These are phyloP conservation scores for Bombus haemorrhoidalis DNA, from an alignment of 1,140 invertebrate genomes.

Conservation along the genomic window DNA sequence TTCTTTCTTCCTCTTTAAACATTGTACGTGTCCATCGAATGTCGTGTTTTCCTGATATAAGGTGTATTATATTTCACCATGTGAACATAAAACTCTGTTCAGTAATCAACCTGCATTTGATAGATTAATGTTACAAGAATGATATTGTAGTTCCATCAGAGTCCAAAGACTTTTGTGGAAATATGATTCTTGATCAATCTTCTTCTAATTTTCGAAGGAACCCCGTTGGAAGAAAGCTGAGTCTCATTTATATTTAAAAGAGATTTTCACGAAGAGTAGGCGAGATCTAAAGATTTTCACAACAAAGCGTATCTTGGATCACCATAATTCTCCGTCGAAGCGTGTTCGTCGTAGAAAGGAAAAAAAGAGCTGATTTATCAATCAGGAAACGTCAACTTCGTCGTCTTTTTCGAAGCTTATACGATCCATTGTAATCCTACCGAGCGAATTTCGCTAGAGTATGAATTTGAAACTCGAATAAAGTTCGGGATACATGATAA, in stretches of 20 bases:
- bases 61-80: neutral
- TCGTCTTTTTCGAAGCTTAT: too few species aligned
- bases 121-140: too few species aligned
- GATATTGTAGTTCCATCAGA: neutral
- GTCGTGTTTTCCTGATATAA: too few species aligned
- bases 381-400: too few species aligned
- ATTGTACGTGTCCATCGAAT: too few species aligned
- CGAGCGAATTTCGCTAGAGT: too few species aligned
- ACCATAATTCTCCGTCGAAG: neutral
- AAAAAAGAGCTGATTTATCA: too few species aligned
- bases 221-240: neutral
- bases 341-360: neutral
- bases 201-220: neutral
- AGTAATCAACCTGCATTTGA: neutral
- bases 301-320: conserved; percentile 21
- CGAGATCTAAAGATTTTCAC: neutral
- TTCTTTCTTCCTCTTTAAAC: too few species aligned
- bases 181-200: neutral
- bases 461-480: too few species aligned
- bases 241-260: conserved; percentile 5
- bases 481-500: too few species aligned
- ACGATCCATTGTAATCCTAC: too few species aligned
- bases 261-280: neutral
- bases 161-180: neutral
- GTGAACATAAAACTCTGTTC: neutral